Evolutionary conservation across 1,140 invertebrate genomes (phyloP), one percentile per base, ranked within the genome.

Genomic region (Harpegnathos saltator): DNA sequence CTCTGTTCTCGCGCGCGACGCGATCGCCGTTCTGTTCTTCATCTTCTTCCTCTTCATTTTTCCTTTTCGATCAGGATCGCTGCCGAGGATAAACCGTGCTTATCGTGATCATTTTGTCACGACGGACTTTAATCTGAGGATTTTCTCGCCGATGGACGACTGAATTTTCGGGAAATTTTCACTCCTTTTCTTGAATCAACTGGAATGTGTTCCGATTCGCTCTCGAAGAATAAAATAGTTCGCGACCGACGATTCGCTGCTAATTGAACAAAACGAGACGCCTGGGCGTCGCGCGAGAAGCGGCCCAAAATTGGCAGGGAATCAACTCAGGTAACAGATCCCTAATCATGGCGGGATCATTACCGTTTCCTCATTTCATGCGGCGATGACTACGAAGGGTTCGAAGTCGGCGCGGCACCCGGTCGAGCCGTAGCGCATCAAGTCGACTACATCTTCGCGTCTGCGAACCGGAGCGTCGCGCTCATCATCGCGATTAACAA

Each of bases 361-460:
- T 82, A 75, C n/a, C 48, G 59, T 82, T 82, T 77, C 72, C 65
- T 24, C 52, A 61, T 22, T 63, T 77, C 69, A 82, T 77, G 61
- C 1, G 81, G 63, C 72, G 48, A 75, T 24, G 33, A 65, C 22
- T 26, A 26, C 17, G 9, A 17, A 56, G 48, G 48, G 26, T 52
- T 69, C 26, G 15, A 54, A 38, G 7, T 73, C 33, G 38, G 17
- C n/a, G 75, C 17, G 17, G 33, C 19, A 78, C 72, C 73, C 72
- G 11, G 50, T 65, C 65, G 81, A 14, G 33, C 19, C 11, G 4
- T 63, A 63, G 26, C 54, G 63, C 38, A 5, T 65, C 26, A 80
- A 80, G 38, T 38, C 52, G 29, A 3, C 38, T 62, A n/a, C 63
- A 78, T 52, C 12, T 24, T 58, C 14, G 12, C 17, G 17, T 26